Conservation (phyloP, 2,888 invertebrate genomes). For the Stenurella melanura region DNA sequence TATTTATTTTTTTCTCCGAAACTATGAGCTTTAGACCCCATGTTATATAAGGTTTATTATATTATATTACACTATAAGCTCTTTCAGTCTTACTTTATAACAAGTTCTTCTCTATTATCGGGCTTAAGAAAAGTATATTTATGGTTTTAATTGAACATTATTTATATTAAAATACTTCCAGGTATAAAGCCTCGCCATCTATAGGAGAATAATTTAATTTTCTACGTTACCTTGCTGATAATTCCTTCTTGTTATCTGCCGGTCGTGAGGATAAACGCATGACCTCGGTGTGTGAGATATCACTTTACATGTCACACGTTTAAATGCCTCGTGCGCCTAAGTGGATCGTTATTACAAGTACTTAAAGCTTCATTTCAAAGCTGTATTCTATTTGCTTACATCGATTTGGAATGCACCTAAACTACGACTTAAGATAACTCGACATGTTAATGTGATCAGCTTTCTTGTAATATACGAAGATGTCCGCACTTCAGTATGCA, state of each 20-base stretch:
- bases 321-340: background rate
- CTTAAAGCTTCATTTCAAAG: background rate
- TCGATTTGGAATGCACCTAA: background rate
- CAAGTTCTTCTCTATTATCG: no score
- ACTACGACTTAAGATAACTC: background rate
- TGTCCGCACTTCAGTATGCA: background rate
- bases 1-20: no score
- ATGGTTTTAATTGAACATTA: no score
- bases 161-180: no score
- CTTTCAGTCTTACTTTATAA: no score
- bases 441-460: slow-evolving; percentile 3
- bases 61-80: no score
- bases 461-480: background rate
- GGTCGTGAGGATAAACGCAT: background rate
- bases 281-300: background rate
- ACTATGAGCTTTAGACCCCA: no score
- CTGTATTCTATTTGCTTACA: background rate
- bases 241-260: background rate
- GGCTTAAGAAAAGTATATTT: no score
- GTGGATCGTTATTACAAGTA: background rate
- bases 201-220: no score
- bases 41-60: no score
- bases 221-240: no score
- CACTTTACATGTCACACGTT: background rate
- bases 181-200: no score